These are phyloP conservation scores for Gymnosoma rotundatum DNA, from an alignment of 2,888 invertebrate genomes.

Conservation along the genomic window DNA sequence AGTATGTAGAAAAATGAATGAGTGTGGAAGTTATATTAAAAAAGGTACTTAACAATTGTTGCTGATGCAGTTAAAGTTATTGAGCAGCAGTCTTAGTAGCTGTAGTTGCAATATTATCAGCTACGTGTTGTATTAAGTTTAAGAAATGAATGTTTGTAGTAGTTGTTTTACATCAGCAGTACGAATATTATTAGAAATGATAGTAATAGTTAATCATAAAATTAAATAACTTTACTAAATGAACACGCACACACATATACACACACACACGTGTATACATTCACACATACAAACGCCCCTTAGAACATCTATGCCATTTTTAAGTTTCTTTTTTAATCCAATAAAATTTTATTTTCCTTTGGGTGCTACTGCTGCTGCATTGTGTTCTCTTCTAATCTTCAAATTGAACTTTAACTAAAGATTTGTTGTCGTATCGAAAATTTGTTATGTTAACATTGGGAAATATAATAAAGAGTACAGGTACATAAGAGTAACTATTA, in stretches of 20 bases:
- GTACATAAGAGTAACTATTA: neutral
- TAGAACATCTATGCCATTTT: constrained; percentile 36
- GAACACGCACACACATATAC: neutral
- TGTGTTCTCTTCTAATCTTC: constrained; percentile 46
- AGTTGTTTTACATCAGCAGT: constrained; percentile 28
- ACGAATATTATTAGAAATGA: constrained; percentile 47
- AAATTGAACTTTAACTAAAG: constrained; percentile 55
- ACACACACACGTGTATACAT: neutral
- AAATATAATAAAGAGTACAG: neutral
- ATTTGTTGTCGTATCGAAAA: constrained; percentile 31
- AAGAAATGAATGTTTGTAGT: constrained; percentile 20
- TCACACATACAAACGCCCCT: constrained; percentile 4
- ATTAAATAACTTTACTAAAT: constrained; percentile 67
- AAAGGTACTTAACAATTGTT: constrained; percentile 64
- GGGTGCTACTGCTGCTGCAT: constrained; percentile 8
- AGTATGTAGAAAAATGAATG: constrained; percentile 23
- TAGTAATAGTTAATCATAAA: constrained; percentile 70
- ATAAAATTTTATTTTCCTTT: constrained; percentile 65
- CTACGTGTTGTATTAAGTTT: constrained; percentile 27
- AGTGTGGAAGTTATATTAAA: constrained; percentile 16
- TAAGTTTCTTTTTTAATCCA: constrained; percentile 47
- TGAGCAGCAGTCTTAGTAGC: constrained; percentile 3
- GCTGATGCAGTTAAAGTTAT: constrained; percentile 64
- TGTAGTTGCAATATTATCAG: constrained; percentile 11
- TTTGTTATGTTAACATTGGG: neutral